phyloP scores from a whole-genome alignment of 2,888 invertebrate species.

The Erebia palarica region DNA sequence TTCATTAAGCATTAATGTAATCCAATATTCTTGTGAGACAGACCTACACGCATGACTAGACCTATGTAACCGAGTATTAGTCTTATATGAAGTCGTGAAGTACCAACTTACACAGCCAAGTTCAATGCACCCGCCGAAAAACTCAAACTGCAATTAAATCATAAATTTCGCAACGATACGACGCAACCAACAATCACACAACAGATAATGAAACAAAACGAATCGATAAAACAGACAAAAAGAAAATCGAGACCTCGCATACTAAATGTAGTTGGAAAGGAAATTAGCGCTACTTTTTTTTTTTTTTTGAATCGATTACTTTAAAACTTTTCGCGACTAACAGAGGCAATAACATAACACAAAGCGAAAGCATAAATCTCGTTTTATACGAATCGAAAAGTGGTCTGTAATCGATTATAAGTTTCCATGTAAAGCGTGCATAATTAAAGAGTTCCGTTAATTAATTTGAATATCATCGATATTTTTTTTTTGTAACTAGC shows the following conservation, averaged over 20 bases:
- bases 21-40: conserved; percentile 47
- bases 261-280: conserved; percentile 55
- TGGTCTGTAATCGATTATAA: conserved; percentile 54
- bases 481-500: conserved; percentile 24
- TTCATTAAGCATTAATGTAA: conserved; percentile 31
- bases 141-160: conserved; percentile 76
- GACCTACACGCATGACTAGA: conserved; percentile 55
- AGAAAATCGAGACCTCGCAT: conserved; percentile 51
- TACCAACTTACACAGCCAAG: conserved; percentile 32
- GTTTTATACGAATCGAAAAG: conserved; percentile 56
- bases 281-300: conserved; percentile 54
- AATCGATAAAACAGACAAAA: conserved; percentile 57
- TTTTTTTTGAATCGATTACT: conserved; percentile 44
- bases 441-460: conserved; percentile 56
- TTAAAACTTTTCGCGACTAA: conserved; percentile 45
- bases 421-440: conserved; percentile 46
- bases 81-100: conserved; percentile 16
- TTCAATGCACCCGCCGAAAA: conserved; percentile 55
- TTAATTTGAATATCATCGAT: conserved; percentile 49
- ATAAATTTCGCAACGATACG: conserved; percentile 77
- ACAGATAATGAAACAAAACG: conserved; percentile 77
- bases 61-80: conserved; percentile 36
- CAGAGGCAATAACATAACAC: conserved; percentile 50
- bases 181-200: conserved; percentile 79
- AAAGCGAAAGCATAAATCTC: conserved; percentile 55